A percentile compares a stretch with the other conserved stretches of the same genome.
These are phyloP conservation scores for Cataglyphis livida DNA, from an alignment of 2,888 invertebrate species.

Conservation along the genomic window DNA sequence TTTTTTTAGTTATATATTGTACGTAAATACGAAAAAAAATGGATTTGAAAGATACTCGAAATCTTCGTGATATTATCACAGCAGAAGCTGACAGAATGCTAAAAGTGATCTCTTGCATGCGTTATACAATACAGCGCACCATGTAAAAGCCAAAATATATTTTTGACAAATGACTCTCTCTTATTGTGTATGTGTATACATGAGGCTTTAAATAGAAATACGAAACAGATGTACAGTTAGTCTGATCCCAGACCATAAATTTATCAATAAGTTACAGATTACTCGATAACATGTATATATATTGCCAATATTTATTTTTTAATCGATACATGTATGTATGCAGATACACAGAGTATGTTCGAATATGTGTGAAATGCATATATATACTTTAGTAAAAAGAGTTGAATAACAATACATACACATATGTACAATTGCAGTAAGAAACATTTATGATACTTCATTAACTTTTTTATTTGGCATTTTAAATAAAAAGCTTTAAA, in stretches of 20 bases:
- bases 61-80: constrained; percentile 20
- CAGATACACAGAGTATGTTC: not conserved
- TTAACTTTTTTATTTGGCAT: constrained; percentile 23
- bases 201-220: constrained; percentile 40
- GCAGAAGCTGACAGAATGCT: not conserved
- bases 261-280: constrained; percentile 59
- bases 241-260: constrained; percentile 56
- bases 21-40: constrained; percentile 38
- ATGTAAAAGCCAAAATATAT: constrained; percentile 37
- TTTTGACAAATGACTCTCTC: constrained; percentile 22
- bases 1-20: constrained; percentile 52
- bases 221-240: constrained; percentile 21
- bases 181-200: constrained; percentile 14
- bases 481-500: not conserved
- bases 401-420: not conserved
- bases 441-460: not conserved
- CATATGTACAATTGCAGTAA: not conserved
- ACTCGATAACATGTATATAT: constrained; percentile 56
- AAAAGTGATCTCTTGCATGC: constrained; percentile 2
- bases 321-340: not conserved
- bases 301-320: constrained; percentile 48
- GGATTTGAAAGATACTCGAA: constrained; percentile 23
- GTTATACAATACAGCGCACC: not conserved
- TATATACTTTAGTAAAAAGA: constrained; percentile 17
- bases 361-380: not conserved